Evolutionary conservation across 1,140 invertebrate genomes (phyloP).

Genomic region (Tetramorium simillimum): DNA sequence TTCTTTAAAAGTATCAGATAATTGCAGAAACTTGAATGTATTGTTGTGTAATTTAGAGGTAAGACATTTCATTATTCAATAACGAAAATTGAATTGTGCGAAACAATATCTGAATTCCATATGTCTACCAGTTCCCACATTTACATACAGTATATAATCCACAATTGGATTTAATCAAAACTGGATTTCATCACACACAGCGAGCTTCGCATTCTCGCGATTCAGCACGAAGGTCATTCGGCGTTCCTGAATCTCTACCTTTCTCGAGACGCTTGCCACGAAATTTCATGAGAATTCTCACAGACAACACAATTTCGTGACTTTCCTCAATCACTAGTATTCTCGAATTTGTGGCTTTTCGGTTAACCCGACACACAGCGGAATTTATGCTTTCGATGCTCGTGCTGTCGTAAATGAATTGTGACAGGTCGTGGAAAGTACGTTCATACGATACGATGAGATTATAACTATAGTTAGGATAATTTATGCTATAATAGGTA

Average conservation of each 20-base stretch:
- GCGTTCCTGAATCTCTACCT: constrained; percentile 44
- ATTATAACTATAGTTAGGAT: constrained; percentile 45
- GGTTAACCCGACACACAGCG: constrained; percentile 12
- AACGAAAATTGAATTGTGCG: constrained; percentile 10
- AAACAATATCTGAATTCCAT: constrained; percentile 17
- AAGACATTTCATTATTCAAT: constrained; percentile 6
- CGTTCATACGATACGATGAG: neutral
- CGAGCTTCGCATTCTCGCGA: constrained; percentile 32
- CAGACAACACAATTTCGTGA: constrained; percentile 23
- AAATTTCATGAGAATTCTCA: constrained; percentile 39
- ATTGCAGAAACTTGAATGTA: neutral
- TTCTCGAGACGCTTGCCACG: constrained; percentile 11
- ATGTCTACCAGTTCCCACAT: neutral
- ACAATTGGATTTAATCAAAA: constrained; percentile 59
- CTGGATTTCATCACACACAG: constrained; percentile 39
- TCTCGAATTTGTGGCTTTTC: constrained; percentile 8
- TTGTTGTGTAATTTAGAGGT: neutral
- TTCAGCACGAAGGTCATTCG: constrained; percentile 26
- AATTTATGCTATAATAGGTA: constrained; percentile 50
- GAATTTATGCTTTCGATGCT: constrained; percentile 24
- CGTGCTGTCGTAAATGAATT: constrained; percentile 22
- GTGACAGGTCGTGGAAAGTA: constrained; percentile 4
- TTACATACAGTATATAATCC: constrained; percentile 24
- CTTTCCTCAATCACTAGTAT: constrained; percentile 9
- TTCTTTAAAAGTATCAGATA: neutral